Base-by-base conservation (phyloP, 1,140 invertebrate species). In the Bombus difficillimus region DNA sequence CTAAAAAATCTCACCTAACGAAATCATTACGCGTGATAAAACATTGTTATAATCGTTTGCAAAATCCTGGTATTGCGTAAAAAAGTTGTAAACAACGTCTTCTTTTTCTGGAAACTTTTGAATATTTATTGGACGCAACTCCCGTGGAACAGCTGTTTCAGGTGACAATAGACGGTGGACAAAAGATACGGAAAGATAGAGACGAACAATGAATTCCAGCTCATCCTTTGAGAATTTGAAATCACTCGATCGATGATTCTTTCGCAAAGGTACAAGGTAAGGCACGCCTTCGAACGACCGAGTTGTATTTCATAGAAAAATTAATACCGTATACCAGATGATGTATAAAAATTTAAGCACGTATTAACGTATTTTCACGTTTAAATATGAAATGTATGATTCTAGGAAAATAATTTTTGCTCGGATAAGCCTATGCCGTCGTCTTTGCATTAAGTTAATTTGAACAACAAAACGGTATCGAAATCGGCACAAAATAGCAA, bases 81-180 rank as follows among this genome's bases (percentile, higher is more conserved):
- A 74, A 87, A 22, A 10, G 28, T 9, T 6, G 4, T 4, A 47
- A 9, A 59, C 9, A 25, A 22, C 3, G 64, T 9, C 1, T 3
- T 18, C 5, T 66, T 39, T 37, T 73, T 18, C 25, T 37, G 28
- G 10, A 22, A 4, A 25, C 64, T 32, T 34, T 32, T 69, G 34
- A 81, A 89, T 87, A 72, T 73, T 73, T 39, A 72, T 85, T 2
- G 34, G 34, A 71, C 53, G 69, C 37, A 81, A 82, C 22, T 22
- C 34, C 6, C 32, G 28, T 34, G 9, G 25, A 32, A 43, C 32
- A 64, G 18, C 2, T 59, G 41, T 82, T 37, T 25, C 68, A n/a
- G 28, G 47, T 6, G 15, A 79, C 41, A 81, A 86, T 81, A 41
- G 75, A 64, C 28, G 6, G 8, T 57, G 41, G 47, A 39, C 64